phyloP scores from a whole-genome alignment of 2,797 vertebrate genomes.

The Sebastes hubbsi region DNA sequence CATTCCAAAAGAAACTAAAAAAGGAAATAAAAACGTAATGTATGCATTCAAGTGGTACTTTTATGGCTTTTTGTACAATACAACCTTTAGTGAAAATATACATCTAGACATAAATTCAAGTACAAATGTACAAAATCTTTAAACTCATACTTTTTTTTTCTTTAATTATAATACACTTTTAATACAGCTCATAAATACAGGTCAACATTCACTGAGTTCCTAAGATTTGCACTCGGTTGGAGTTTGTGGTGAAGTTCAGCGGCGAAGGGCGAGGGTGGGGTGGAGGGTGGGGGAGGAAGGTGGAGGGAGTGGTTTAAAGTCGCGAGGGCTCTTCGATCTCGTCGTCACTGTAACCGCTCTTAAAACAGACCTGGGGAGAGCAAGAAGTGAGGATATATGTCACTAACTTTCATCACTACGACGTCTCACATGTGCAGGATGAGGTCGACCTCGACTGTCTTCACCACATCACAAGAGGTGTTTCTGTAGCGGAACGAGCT shows the following conservation, averaged over 20 bases:
- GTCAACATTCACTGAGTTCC: constrained; percentile 84
- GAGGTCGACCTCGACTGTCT: not conserved
- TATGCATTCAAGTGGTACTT: constrained; percentile 89
- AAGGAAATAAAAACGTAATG: constrained; percentile 79
- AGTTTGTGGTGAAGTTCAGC: constrained; percentile 78
- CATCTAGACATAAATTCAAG: constrained; percentile 90
- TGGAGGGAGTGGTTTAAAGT: constrained; percentile 86
- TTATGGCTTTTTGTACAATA: constrained; percentile 90
- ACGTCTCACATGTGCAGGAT: not conserved
- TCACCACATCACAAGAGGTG: not conserved
- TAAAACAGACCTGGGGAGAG: constrained; percentile 89
- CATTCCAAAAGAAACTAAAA: constrained; percentile 77
- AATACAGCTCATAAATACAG: constrained; percentile 89
- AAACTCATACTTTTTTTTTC: constrained; percentile 88
- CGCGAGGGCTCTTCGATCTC: constrained; percentile 83
- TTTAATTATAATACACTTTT: constrained; percentile 91
- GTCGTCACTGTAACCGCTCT: constrained; percentile 85
- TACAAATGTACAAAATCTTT: constrained; percentile 96
- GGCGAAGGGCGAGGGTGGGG: constrained; percentile 18
- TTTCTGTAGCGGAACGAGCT: not conserved
- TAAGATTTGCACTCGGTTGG: constrained; percentile 80
- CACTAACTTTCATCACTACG: not conserved
- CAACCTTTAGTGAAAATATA: constrained; percentile 93
- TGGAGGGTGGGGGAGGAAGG: constrained; percentile 32
- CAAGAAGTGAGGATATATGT: constrained; percentile 35